A percentile compares a stretch with the other conserved stretches of the same genome.
phyloP scores from a whole-genome alignment of 2,888 invertebrate species.

The Dasypolia templi region DNA sequence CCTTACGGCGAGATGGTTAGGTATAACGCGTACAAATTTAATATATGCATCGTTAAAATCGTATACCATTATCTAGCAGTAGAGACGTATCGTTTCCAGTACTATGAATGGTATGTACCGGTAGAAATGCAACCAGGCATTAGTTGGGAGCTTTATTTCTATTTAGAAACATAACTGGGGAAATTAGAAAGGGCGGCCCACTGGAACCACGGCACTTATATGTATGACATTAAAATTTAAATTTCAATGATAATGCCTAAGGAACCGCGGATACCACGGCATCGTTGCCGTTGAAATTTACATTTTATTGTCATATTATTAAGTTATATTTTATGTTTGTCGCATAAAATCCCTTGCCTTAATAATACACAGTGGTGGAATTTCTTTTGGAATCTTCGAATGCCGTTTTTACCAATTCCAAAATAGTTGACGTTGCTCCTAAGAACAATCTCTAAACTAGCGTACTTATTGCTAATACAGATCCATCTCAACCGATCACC shows the following conservation, averaged over 20 bases:
- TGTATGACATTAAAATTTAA: too few relatives aligned
- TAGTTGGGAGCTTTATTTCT: conserved; percentile 16
- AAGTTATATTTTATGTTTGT: too few relatives aligned
- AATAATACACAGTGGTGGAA: not conserved
- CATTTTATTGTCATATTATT: not conserved
- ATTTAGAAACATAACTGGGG: not conserved
- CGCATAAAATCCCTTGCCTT: too few relatives aligned
- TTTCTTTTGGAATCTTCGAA: not conserved
- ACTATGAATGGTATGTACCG: conserved; percentile 26
- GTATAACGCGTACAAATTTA: conserved; percentile 15
- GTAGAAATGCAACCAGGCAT: conserved; percentile 13
- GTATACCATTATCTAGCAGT: not conserved
- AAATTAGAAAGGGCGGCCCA: not conserved
- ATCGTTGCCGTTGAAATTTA: too few relatives aligned
- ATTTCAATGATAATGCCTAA: too few relatives aligned
- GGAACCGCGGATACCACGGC: too few relatives aligned
- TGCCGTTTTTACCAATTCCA: not conserved
- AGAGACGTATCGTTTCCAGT: fast-evolving
- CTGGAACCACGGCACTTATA: too few relatives aligned
- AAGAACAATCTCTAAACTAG: not conserved
- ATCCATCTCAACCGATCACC: not conserved
- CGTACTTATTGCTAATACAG: not conserved
- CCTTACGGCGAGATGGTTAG: conserved; percentile 17
- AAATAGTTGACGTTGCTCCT: not conserved
- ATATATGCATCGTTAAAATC: not conserved